Percentiles rank a stretch among this genome's conserved stretches.
Evolutionary conservation across 2,113 vertebrate species (phyloP).

Genomic region (Zosterops borbonicus): DNA sequence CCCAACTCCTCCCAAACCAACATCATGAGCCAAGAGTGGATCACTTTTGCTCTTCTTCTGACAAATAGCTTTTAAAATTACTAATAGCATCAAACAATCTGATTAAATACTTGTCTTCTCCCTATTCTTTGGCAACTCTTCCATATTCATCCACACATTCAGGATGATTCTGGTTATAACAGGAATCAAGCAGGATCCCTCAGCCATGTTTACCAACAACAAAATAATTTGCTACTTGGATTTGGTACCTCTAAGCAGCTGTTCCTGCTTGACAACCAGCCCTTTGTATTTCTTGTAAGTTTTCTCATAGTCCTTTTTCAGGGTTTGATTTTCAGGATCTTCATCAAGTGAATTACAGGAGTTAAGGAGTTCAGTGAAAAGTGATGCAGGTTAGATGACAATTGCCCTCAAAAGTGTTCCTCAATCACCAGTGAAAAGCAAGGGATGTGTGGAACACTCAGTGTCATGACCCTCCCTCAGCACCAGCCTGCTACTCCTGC

Average conservation of each 20-base stretch:
- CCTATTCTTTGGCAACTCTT: background rate
- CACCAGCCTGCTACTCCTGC: background rate
- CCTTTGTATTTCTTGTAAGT: constrained; percentile 91
- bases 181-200: background rate
- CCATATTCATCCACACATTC: background rate
- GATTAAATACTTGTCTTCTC: background rate
- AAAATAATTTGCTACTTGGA: background rate
- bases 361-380: constrained; percentile 77
- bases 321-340: constrained; percentile 83
- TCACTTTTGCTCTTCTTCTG: background rate
- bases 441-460: background rate
- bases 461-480: background rate
- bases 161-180: background rate
- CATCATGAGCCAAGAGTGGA: background rate
- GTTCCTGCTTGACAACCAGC: constrained; percentile 92
- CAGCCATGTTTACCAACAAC: background rate
- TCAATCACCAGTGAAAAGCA: background rate
- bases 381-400: background rate
- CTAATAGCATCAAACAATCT: background rate
- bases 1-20: background rate
- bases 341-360: constrained; percentile 81
- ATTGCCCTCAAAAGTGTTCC: background rate
- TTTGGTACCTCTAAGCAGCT: constrained; percentile 88
- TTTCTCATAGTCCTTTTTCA: constrained; percentile 93
- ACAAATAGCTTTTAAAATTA: background rate